A percentile compares a stretch with the other conserved stretches of the same genome.
Conservation (phyloP, 2,113 vertebrate genomes). For the Galeopterus variegatus region DNA sequence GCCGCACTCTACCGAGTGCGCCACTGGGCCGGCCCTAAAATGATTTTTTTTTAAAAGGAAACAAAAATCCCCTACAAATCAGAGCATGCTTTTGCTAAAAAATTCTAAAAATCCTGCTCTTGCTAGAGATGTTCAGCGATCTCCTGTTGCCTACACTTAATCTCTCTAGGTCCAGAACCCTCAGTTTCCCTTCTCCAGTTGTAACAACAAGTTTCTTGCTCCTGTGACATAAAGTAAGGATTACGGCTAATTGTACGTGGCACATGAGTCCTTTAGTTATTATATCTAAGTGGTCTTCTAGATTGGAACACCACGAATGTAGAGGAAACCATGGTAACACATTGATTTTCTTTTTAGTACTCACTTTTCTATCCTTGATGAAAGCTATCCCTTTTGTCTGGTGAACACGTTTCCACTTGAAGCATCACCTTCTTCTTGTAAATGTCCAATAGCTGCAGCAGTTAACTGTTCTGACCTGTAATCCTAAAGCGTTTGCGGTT, state of each 20-base stretch:
- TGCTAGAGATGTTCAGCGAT: slow-evolving; percentile 15
- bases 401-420: neutral
- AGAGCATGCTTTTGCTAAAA: neutral
- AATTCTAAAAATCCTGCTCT: neutral
- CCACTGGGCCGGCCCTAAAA: too few species aligned
- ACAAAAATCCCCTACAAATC: neutral
- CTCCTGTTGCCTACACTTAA: neutral
- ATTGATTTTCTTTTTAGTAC: neutral
- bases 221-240: neutral
- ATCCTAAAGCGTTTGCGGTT: neutral
- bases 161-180: slow-evolving; percentile 21
- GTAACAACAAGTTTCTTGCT: neutral
- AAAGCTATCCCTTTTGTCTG: neutral
- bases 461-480: neutral
- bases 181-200: neutral
- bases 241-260: neutral
- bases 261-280: neutral
- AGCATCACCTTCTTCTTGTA: neutral
- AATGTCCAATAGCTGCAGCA: neutral
- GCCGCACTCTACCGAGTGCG: too few species aligned
- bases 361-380: neutral
- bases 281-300: slow-evolving; percentile 7
- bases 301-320: neutral
- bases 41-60: neutral
- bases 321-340: slow-evolving; percentile 67